Evolutionary conservation across 2,797 vertebrate genomes (phyloP).

Genomic region (Australoheros facetus): DNA sequence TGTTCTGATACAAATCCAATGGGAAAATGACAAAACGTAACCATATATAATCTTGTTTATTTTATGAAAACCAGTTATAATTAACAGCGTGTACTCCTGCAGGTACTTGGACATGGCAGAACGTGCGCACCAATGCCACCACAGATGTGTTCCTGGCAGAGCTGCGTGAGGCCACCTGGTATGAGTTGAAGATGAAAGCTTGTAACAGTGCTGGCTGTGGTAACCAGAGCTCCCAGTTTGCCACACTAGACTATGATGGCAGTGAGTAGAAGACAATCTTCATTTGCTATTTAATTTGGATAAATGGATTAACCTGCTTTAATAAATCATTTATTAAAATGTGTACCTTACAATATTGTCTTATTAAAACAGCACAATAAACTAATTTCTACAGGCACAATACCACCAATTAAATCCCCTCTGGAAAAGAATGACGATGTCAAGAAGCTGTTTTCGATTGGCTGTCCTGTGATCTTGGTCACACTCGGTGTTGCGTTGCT

Average conservation of each 20-base stretch:
- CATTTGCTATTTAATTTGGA: accelerated
- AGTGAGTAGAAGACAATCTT: conserved; percentile 82
- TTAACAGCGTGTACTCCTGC: background rate
- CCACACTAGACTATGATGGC: conserved; percentile 95
- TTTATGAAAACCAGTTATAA: background rate
- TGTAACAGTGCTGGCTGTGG: conserved; percentile 99
- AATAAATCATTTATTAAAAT: background rate
- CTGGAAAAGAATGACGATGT: conserved; percentile 94
- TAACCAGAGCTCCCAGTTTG: conserved; percentile 94
- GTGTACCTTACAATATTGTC: background rate
- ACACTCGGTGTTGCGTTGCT: conserved; percentile 92
- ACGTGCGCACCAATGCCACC: conserved; percentile 90
- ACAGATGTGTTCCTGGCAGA: conserved; percentile 93
- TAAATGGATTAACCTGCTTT: background rate
- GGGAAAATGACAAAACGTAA: background rate
- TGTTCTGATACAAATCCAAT: background rate
- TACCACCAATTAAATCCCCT: conserved; percentile 96
- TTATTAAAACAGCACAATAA: background rate
- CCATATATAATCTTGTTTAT: background rate
- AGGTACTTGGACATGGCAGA: conserved; percentile 96
- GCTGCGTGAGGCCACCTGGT: conserved; percentile 97
- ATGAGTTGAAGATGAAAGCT: conserved; percentile 96
- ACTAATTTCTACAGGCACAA: conserved; percentile 84
- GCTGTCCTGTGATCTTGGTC: conserved; percentile 94
- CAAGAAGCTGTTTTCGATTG: conserved; percentile 97